Percentiles rank a stretch among this genome's conserved stretches.
phyloP scores from a whole-genome alignment of 2,113 vertebrate genomes.

The Leucosticte australis region DNA sequence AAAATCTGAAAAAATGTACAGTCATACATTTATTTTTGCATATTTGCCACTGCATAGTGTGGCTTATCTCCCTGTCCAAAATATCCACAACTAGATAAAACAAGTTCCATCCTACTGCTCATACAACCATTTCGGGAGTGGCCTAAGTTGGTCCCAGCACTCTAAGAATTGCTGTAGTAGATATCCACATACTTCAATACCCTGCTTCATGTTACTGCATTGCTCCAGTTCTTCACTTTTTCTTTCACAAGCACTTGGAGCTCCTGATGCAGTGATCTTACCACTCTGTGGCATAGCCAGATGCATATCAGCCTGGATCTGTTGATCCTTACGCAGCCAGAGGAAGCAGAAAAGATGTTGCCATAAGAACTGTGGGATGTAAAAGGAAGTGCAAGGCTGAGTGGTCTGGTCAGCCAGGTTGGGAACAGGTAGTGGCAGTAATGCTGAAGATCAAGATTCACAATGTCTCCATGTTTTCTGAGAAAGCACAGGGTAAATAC shows the following conservation, averaged over 20 bases:
- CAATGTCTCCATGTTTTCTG: background rate
- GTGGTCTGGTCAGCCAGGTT: background rate
- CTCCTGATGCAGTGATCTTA: background rate
- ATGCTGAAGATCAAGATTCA: background rate
- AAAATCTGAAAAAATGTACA: background rate
- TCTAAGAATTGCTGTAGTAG: background rate
- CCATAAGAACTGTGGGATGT: fast-evolving
- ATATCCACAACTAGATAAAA: background rate
- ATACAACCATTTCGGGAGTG: background rate
- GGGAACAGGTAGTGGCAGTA: background rate
- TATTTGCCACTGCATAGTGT: background rate
- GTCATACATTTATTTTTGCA: background rate
- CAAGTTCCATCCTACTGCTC: background rate
- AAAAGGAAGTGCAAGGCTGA: background rate
- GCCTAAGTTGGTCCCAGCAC: background rate
- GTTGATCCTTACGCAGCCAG: background rate
- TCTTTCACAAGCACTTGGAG: background rate
- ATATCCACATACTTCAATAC: background rate
- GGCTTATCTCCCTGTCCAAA: background rate
- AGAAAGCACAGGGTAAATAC: background rate
- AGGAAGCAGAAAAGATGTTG: background rate
- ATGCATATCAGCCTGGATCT: background rate
- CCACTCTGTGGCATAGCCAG: background rate
- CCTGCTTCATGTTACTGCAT: fast-evolving
- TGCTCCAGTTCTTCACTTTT: background rate